A percentile compares a stretch with the other conserved stretches of the same genome.
These are phyloP conservation scores for Scelioninae gen. 2 DNA, from an alignment of 2,888 invertebrate genomes.

Conservation along the genomic window DNA sequence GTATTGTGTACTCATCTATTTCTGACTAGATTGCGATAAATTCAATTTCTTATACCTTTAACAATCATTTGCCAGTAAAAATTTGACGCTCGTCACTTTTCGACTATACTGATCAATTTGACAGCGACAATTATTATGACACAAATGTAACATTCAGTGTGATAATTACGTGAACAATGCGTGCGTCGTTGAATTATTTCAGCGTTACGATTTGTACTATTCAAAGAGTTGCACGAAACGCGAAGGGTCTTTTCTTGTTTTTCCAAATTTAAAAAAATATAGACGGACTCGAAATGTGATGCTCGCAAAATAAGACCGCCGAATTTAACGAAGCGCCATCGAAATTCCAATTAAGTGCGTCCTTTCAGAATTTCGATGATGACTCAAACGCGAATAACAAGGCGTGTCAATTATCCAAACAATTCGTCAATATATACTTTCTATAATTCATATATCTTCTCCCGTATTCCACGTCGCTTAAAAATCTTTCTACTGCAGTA, in stretches of 20 bases:
- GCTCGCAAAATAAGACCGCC: conserved; percentile 38
- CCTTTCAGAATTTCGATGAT: conserved; percentile 18
- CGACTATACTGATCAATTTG: conserved; percentile 40
- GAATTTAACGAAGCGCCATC: conserved; percentile 40
- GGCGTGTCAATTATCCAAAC: conserved; percentile 37
- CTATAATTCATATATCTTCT: conserved; percentile 47
- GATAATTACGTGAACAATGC: conserved; percentile 55
- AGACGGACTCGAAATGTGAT: conserved; percentile 41
- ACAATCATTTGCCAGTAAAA: conserved; percentile 33
- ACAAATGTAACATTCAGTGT: conserved; percentile 53
- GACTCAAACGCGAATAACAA: conserved; percentile 38
- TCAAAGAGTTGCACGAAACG: conserved; percentile 45
- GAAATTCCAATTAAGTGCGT: conserved; percentile 15
- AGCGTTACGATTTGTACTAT: conserved; percentile 56
- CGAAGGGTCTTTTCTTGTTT: conserved; percentile 18
- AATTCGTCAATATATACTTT: conserved; percentile 49
- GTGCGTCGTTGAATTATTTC: conserved; percentile 52
- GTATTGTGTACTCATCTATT: conserved; percentile 6
- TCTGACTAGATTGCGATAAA: conserved; percentile 52
- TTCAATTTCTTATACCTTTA: conserved; percentile 3
- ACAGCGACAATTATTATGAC: conserved; percentile 52
- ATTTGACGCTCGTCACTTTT: conserved; percentile 39
- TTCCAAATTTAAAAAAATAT: conserved; percentile 46
- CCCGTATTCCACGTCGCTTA: conserved; percentile 31
- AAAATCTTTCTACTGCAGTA: conserved; percentile 49